These are phyloP conservation scores for Dynastes maya DNA, from an alignment of 2,888 invertebrate species.

Conservation along the genomic window DNA sequence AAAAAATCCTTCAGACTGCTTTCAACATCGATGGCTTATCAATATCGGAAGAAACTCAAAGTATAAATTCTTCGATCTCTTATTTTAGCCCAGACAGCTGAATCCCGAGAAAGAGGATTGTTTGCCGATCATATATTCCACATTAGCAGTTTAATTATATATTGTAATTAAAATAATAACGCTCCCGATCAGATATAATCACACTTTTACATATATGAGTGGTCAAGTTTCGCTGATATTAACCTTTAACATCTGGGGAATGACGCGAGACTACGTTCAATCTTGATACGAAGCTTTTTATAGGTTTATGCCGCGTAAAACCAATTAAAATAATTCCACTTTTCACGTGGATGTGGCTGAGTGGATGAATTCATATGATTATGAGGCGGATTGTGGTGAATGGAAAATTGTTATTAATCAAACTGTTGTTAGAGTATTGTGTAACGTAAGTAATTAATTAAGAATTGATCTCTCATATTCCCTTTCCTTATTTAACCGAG, in stretches of 20 bases:
- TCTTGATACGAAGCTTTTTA: slow-evolving; percentile 2
- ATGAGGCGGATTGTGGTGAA: slow-evolving; percentile 1
- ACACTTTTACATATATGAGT: slow-evolving; percentile 25
- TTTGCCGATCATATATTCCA: slow-evolving; percentile 36
- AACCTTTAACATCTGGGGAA: slow-evolving; percentile 38
- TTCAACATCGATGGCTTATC: slow-evolving; percentile 21
- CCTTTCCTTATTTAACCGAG: too few species aligned
- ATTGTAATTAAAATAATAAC: slow-evolving; percentile 44
- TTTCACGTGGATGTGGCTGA: neutral
- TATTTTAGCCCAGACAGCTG: neutral
- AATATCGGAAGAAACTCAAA: slow-evolving; percentile 37
- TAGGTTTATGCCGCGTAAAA: slow-evolving; percentile 15
- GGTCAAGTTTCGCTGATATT: slow-evolving; percentile 41
- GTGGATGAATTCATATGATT: neutral
- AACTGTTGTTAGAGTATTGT: neutral
- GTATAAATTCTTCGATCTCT: neutral
- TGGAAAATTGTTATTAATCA: neutral
- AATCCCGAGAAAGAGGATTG: slow-evolving; percentile 39
- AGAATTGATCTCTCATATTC: too few species aligned
- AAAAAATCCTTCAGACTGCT: slow-evolving; percentile 20
- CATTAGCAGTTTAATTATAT: slow-evolving; percentile 44
- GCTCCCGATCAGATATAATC: slow-evolving; percentile 35
- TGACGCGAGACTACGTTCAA: slow-evolving; percentile 28
- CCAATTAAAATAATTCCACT: slow-evolving; percentile 42
- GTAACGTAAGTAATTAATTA: too few species aligned